phyloP scores from a whole-genome alignment of 1,140 invertebrate species.

The Drosophila novamexicana region DNA sequence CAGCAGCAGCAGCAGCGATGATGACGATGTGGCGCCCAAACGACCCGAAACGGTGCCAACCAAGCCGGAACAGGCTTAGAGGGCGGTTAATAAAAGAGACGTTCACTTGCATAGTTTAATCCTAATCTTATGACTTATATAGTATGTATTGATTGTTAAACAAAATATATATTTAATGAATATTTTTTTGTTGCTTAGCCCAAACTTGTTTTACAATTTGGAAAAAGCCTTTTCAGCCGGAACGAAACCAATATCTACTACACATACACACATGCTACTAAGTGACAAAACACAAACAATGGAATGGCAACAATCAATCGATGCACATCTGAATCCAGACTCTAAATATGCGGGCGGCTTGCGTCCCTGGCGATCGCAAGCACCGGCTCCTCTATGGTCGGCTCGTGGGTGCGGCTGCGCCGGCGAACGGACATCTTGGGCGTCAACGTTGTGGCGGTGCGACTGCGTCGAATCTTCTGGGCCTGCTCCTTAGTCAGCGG shows the following conservation, averaged over 20 bases:
- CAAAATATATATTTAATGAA: constrained; percentile 60
- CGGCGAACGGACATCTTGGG: neutral
- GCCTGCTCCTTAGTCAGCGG: neutral
- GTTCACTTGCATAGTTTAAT: constrained; percentile 35
- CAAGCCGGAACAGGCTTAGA: constrained; percentile 53
- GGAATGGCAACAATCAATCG: too few species aligned
- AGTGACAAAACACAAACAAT: neutral
- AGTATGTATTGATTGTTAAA: constrained; percentile 63
- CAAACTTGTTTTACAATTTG: neutral
- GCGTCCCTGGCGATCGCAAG: too few species aligned
- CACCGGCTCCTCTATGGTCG: neutral
- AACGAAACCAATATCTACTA: neutral
- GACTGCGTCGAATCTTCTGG: neutral
- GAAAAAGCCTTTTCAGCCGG: neutral
- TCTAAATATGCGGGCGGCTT: too few species aligned
- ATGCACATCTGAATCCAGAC: too few species aligned
- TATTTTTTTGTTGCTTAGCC: constrained; percentile 53
- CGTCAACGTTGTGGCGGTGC: neutral
- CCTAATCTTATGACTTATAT: constrained; percentile 52
- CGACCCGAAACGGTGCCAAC: constrained; percentile 69
- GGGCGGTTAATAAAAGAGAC: neutral
- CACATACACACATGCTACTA: too few species aligned
- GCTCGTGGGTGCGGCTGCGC: neutral
- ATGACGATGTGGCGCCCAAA: constrained; percentile 78
- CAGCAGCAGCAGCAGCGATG: constrained; percentile 75